phyloP scores from a whole-genome alignment of 2,113 vertebrate species.

The Taurulus bubalis region DNA sequence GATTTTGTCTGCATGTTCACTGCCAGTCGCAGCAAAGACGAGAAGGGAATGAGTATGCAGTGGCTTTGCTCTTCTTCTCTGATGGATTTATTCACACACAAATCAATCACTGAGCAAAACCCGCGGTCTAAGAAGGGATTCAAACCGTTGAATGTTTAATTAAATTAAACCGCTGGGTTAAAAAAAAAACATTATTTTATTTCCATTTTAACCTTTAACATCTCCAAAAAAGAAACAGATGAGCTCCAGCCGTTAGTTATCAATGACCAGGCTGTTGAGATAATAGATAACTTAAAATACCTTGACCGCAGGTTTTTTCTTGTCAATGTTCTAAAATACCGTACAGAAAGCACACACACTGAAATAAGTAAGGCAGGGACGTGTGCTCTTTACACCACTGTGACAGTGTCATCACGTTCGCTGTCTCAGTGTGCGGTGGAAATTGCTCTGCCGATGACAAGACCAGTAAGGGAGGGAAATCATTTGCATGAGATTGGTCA shows the following conservation, averaged over 20 bases:
- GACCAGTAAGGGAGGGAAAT: neutral
- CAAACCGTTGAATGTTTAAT: neutral
- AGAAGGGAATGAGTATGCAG: neutral
- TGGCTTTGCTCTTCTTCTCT: neutral
- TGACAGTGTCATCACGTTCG: neutral
- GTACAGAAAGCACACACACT: neutral
- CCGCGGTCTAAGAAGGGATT: neutral
- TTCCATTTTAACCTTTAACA: too few relatives aligned
- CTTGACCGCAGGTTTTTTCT: neutral
- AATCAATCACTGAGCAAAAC: neutral
- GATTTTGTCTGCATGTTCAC: neutral
- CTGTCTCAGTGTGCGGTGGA: neutral
- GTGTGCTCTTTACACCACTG: neutral
- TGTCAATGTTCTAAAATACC: neutral
- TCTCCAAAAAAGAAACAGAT: too few relatives aligned
- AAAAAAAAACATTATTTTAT: neutral
- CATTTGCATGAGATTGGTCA: neutral
- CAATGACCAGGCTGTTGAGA: neutral
- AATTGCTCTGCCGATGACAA: neutral
- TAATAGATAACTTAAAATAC: neutral
- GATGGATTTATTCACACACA: neutral
- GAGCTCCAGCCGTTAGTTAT: neutral
- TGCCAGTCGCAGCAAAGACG: neutral
- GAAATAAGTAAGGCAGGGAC: neutral
- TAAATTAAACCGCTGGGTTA: neutral